Evolutionary conservation across 2,888 invertebrate species (phyloP), one percentile per base, ranked within the genome.

Genomic region (Hirtodrosophila duncani): DNA sequence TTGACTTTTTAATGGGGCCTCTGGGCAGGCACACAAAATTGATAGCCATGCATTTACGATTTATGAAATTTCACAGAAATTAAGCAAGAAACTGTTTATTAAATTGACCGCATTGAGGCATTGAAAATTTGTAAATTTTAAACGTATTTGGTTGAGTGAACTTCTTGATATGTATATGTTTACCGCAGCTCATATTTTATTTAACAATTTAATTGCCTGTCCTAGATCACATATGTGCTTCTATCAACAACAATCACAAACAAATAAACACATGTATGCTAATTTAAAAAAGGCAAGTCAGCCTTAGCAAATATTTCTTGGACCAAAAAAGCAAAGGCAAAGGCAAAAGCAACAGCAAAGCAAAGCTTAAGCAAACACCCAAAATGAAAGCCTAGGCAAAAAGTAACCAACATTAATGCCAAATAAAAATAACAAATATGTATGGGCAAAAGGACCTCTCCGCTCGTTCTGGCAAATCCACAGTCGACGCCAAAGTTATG

Each of bases 321-420:
- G 39, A 58, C 34, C 30, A 38, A 34, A 7, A 24, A 44, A 57
- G n/a, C 14, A 33, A 39, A 58, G 58, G 42, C 33, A 31, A 24
- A 38, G n/a, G 43, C 46, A 44, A 55, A 49, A 33, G 9, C 13
- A 37, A 36, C 13, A 5, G 7, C 34, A 41, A 38, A 51, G 42
- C 16, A 39, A 42, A 53, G 50, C 50, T 48, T 31, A 52, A 64
- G 52, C 56, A 45, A 55, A 65, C 4, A 52, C 41, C 52, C n/a
- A n/a, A 65, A 52, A 64, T 6, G 9, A 16, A 20, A 31, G 27
- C 49, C 51, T 5, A 30, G 17, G 37, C 39, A 31, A 33, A 52
- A 52, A 60, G 43, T 67, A 63, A 55, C 72, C 69, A 58, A 50
- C 66, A 63, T 63, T 78, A 78, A 72, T 78, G 72, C 64, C 48